Base-by-base conservation (phyloP, 2,888 invertebrate genomes). In the Hofmannophila pseudospretella region DNA sequence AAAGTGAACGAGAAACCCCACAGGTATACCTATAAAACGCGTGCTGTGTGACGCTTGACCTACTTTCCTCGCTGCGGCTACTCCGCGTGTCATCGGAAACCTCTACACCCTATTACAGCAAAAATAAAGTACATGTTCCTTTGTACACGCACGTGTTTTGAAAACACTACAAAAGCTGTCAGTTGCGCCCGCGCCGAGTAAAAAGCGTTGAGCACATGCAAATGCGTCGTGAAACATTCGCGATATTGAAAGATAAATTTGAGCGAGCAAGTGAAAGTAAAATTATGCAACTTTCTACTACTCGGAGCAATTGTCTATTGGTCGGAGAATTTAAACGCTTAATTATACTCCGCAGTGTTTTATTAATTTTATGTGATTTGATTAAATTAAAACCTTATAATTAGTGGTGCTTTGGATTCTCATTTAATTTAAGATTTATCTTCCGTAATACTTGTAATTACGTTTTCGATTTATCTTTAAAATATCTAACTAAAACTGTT, bases 221-320 rank as follows among this genome's bases (percentile, higher is more conserved):
- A 77, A 81, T 73, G 56, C 56, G 56, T 47, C 62, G 74, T 75
- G 59, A 67, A 78, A 74, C 68, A 66, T 66, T 67, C 58, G 70
- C 74, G 71, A 76, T 70, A 68, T 62, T 59, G 53, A 65, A 61
- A 71, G 67, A 75, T 77, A 70, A 78, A 72, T 79, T 75, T 41
- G 55, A 50, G 44, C 57, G 56, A 35, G 29, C 58, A 54, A 79
- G 84, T 79, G 84, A 86, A 86, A 84, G 86, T 81, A 56, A 74
- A 70, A 76, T 86, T 84, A 86, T 73, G 86, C 81, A 86, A 86
- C 82, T 85, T 84, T 85, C 84, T 79, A 78, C 67, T 51, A 54
- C 49, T 51, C 60, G 53, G 61, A 54, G 54, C 54, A 54, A 49
- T 36, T 27, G 23, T 13, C 11, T 23, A 16, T 20, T 54, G 43